These are phyloP conservation scores for Probosciger aterrimus DNA, from an alignment of 2,113 vertebrate species.

Conservation along the genomic window DNA sequence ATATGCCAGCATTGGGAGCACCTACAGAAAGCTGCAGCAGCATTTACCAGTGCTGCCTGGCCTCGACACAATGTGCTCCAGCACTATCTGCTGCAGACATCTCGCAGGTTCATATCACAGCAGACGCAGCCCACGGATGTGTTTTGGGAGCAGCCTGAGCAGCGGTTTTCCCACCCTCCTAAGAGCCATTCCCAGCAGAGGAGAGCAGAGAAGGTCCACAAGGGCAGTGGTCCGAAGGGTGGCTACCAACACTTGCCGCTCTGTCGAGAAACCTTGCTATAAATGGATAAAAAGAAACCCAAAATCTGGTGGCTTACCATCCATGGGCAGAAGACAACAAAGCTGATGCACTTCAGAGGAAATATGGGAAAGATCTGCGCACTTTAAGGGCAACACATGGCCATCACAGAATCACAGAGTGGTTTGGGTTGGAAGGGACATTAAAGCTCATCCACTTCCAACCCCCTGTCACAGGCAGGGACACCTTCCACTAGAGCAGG, in stretches of 20 bases:
- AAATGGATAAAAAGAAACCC: not conserved
- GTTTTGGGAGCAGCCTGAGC: not conserved
- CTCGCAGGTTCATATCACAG: not conserved
- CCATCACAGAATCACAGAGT: not conserved
- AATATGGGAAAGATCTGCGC: accelerated
- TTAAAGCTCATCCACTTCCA: not conserved
- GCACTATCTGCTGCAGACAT: conserved; percentile 59
- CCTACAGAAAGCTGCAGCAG: not conserved
- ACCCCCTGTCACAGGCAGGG: not conserved
- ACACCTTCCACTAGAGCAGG: not conserved
- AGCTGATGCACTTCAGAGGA: not conserved
- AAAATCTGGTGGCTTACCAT: not conserved
- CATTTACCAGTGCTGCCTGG: accelerated
- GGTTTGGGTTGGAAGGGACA: not conserved
- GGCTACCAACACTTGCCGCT: accelerated
- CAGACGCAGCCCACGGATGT: not conserved
- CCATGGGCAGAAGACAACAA: not conserved
- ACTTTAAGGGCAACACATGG: not conserved
- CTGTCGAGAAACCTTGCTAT: not conserved
- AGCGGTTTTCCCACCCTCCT: not conserved
- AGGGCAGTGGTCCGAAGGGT: not conserved
- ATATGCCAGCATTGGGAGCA: not conserved
- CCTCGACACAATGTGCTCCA: not conserved
- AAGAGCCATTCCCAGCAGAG: not conserved
- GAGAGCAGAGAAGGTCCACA: accelerated